Evolutionary conservation across 2,113 vertebrate species (phyloP), one percentile per base, ranked within the genome.

Genomic region (Paradoxurus hermaphroditus): DNA sequence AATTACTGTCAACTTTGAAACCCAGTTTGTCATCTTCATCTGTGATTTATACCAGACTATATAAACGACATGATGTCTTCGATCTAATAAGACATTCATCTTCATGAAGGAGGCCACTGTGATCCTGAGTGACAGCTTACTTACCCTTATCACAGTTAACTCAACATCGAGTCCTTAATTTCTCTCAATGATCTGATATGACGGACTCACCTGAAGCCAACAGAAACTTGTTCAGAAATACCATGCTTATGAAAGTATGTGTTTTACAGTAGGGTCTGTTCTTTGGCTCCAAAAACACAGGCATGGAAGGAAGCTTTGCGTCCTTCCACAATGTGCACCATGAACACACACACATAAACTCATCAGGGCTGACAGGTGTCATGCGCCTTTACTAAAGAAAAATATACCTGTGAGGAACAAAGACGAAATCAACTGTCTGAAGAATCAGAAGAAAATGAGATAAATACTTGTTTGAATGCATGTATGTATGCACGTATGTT

Each of bases 11-110:
- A 97, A 97, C 91, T 97, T 94, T 68, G 96, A 98, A 97, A 86
- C 91, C 97, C 93, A 91, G 97, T 97, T 96, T 96, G 98, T 98
- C 97, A 98, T 97, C 96, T 95, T 97, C 90, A 77, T 96, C 95
- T 90, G 96, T 98, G 98, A 98, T 98, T 98, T 97, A 98, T 97
- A 97, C 94, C 92, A 95, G 94, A 96, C 97, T 96, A 89, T 95
- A 96, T 97, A 98, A 97, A 97, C 82, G 96, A 97, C 97, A 93
- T 91, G 97, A 96, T 98, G 97, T 94, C 95, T 97, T 96, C 94
- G 87, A 97, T 96, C 97, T 97, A 98, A 93, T 97, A 97, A 97
- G 95, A 93, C 98, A 97, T 98, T 97, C 72, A 79, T 98, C 98
- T 98, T 98, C 97, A 98, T 97, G 97, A 98, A 96, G 88, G 95